These are phyloP conservation scores for Junco hyemalis DNA, from an alignment of 2,113 vertebrate species.

Conservation along the genomic window DNA sequence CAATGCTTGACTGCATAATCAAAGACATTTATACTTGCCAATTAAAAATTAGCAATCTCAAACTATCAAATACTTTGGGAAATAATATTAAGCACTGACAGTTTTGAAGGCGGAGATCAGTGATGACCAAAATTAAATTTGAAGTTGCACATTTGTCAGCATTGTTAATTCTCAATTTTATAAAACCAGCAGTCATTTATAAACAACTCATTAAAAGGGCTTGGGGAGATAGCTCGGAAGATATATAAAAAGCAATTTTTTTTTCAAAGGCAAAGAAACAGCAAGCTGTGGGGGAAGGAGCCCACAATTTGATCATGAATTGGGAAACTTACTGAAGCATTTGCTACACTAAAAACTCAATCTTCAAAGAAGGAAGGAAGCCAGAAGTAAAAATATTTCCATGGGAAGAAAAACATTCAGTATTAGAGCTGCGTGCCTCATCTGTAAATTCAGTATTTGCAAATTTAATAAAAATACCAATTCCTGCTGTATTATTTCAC, in stretches of 20 bases:
- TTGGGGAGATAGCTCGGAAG: not conserved
- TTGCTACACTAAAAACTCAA: not conserved
- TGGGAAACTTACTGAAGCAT: not conserved
- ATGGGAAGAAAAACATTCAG: slow-evolving; percentile 2
- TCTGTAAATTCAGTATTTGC: not conserved
- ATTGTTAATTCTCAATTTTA: not conserved
- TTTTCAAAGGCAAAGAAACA: not conserved
- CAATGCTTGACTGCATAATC: not conserved
- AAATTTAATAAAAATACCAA: slow-evolving; percentile 16
- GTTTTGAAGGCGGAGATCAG: not conserved
- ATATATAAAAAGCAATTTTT: not conserved
- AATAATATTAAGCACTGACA: not conserved
- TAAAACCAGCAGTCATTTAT: not conserved
- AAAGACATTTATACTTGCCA: not conserved
- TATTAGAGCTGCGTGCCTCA: slow-evolving; percentile 41
- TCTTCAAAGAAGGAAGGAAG: slow-evolving; percentile 45
- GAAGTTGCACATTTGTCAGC: not conserved
- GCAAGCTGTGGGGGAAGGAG: not conserved
- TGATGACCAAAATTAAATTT: not conserved
- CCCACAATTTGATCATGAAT: not conserved
- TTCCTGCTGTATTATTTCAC: slow-evolving; percentile 13
- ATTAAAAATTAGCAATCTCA: not conserved
- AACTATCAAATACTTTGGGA: not conserved
- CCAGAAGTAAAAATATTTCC: slow-evolving; percentile 46
- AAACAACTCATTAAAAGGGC: not conserved